Evolutionary conservation across 2,113 vertebrate species (phyloP).

Genomic region (Oceanodroma tethys): DNA sequence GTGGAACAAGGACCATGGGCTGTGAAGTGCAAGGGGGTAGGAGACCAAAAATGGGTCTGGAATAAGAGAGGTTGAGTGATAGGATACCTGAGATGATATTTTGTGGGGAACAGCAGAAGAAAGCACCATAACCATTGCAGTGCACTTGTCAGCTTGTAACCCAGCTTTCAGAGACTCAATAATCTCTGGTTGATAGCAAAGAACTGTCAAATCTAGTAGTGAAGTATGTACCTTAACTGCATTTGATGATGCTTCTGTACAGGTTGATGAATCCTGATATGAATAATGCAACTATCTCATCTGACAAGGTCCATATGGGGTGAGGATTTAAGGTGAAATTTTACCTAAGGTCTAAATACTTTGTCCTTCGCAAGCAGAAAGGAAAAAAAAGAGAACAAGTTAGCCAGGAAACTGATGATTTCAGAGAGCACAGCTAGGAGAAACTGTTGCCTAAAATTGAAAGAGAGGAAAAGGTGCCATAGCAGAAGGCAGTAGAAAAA

Average conservation of each 20-base stretch:
- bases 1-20: background rate
- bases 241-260: background rate
- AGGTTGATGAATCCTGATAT: background rate
- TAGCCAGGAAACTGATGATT: background rate
- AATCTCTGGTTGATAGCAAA: background rate
- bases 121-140: background rate
- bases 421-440: background rate
- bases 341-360: background rate
- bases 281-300: background rate
- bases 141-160: background rate
- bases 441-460: background rate
- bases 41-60: background rate
- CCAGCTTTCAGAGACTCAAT: background rate
- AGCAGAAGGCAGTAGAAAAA: background rate
- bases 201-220: background rate
- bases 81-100: background rate
- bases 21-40: fast-evolving
- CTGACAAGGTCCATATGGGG: background rate
- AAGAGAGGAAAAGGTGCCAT: background rate
- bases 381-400: background rate
- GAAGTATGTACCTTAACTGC: background rate
- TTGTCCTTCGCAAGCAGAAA: background rate
- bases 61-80: background rate
- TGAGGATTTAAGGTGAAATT: background rate
- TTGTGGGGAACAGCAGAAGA: background rate